These are phyloP conservation scores for Drosophila santomea DNA, from an alignment of 1,140 invertebrate species.

Conservation along the genomic window DNA sequence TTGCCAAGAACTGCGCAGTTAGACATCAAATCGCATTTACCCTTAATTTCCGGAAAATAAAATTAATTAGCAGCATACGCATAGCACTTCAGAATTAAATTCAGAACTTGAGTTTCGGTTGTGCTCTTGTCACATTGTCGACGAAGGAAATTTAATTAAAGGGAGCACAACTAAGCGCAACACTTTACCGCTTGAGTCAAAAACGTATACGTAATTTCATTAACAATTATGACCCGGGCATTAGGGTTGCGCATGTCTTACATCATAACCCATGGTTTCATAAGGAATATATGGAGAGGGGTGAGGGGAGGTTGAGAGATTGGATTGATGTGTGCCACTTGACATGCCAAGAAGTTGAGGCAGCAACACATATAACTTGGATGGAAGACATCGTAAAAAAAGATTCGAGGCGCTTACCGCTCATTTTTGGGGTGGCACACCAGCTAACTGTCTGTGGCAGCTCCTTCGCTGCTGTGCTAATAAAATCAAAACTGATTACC, in stretches of 20 bases:
- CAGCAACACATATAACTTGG: not conserved
- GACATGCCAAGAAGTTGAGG: conserved; percentile 29
- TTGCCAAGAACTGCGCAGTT: not conserved
- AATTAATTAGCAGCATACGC: conserved; percentile 44
- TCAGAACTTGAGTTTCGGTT: conserved; percentile 22
- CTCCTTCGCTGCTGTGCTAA: conserved; percentile 60
- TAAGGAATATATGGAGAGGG: too few species aligned
- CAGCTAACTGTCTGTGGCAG: conserved; percentile 35
- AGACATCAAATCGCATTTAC: conserved; percentile 28
- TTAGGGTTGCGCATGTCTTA: conserved; percentile 19
- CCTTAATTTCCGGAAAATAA: conserved; percentile 23
- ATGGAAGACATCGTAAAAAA: conserved; percentile 46
- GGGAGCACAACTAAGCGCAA: conserved; percentile 41
- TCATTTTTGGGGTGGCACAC: conserved; percentile 33
- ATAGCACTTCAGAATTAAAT: conserved; percentile 21
- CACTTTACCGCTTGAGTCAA: conserved; percentile 42
- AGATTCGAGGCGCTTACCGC: conserved; percentile 52
- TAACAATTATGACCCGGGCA: conserved; percentile 50
- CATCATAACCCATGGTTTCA: conserved; percentile 18
- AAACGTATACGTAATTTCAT: conserved; percentile 61
- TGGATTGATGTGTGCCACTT: conserved; percentile 49
- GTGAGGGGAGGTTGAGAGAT: conserved; percentile 6
- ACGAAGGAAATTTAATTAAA: conserved; percentile 49
- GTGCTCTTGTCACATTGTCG: conserved; percentile 16
- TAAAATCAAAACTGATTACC: conserved; percentile 83